Base-by-base conservation (phyloP, 2,113 vertebrate genomes). In the Cettia cetti region DNA sequence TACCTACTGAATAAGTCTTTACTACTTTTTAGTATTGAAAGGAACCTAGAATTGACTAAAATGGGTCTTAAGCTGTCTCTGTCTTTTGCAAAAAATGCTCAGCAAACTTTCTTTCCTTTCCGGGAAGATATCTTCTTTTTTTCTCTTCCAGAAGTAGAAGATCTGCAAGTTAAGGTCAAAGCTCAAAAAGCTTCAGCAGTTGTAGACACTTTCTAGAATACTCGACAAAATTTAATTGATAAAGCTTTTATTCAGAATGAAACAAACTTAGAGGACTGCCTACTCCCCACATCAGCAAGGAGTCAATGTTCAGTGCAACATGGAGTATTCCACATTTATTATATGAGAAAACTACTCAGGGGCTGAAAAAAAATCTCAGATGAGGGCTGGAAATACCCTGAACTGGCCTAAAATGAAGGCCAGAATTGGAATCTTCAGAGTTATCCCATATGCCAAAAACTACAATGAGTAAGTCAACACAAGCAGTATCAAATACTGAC, bases 401-500 rank as follows among this genome's bases (percentile, higher is more conserved):
- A 76, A 76, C 17, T 72, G 44, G 12, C 40, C 15, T 60, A 64
- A 84, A 94, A 86, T 33, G 7, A 90, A 89, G 77, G 26, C 39
- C 42, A 66, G 69, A 90, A 86, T 54, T 54, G 39, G 82, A 96
- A 88, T 88, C 45, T 86, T 89, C 17, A n/a, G 40, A 79, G 33
- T 53, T 84, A 64, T 59, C 22, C 49, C 49, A n/a, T 52, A 61
- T 57, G 86, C 89, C 95, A 95, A 96, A 83, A 78, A 10, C 1
- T 59, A 94, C 92, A 95, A 53, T 8, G 52, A 94, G 3, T 83
- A 93, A 86, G 82, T 86, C 91, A 86, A 94, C 83, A 71, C 6
- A 92, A 52, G 68, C 83, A 81, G n/a, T 44, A 64, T 52, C 92
- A 95, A 94, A 91, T 89, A 94, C 84, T 94, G 94, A 96, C 91